Evolutionary conservation across 2,113 vertebrate genomes (phyloP).

Genomic region (Salvator merianae): DNA sequence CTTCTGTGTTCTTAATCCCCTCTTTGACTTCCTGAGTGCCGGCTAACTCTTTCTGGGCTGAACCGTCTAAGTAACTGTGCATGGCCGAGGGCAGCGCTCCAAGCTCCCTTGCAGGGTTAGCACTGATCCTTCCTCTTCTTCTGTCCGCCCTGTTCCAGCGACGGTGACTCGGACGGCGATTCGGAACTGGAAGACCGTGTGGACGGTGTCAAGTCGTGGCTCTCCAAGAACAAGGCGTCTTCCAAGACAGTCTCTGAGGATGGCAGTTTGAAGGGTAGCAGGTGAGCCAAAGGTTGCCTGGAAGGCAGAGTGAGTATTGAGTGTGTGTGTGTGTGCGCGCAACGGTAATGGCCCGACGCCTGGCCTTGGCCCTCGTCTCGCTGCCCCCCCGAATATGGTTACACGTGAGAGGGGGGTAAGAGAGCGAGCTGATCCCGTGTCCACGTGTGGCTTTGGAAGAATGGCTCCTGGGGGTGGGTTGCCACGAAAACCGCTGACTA

Average conservation of each 20-base stretch:
- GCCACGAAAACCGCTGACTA: too few species aligned
- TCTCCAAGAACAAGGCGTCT: conserved; percentile 85
- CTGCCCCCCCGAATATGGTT: too few species aligned
- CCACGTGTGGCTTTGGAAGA: too few species aligned
- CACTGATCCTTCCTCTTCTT: neutral
- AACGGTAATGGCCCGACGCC: too few species aligned
- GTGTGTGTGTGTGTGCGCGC: too few species aligned
- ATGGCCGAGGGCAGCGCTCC: fast-evolving
- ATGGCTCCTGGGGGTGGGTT: too few species aligned
- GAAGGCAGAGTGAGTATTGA: too few species aligned
- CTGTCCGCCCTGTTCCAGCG: conserved; percentile 69
- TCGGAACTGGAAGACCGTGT: conserved; percentile 92
- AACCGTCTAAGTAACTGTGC: neutral
- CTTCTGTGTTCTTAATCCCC: too few species aligned
- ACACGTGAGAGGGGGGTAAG: too few species aligned
- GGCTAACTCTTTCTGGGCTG: neutral
- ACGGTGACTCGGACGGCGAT: conserved; percentile 90
- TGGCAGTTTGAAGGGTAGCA: conserved; percentile 92
- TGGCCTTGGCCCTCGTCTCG: too few species aligned
- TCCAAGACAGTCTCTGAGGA: conserved; percentile 92
- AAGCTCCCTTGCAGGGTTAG: too few species aligned
- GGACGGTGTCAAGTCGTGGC: conserved; percentile 95
- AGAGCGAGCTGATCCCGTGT: too few species aligned
- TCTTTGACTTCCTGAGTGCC: neutral
- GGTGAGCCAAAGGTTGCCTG: conserved; percentile 75